Base-by-base conservation (phyloP, 1,140 invertebrate species). In the Scaptodrosophila lebanonensis region DNA sequence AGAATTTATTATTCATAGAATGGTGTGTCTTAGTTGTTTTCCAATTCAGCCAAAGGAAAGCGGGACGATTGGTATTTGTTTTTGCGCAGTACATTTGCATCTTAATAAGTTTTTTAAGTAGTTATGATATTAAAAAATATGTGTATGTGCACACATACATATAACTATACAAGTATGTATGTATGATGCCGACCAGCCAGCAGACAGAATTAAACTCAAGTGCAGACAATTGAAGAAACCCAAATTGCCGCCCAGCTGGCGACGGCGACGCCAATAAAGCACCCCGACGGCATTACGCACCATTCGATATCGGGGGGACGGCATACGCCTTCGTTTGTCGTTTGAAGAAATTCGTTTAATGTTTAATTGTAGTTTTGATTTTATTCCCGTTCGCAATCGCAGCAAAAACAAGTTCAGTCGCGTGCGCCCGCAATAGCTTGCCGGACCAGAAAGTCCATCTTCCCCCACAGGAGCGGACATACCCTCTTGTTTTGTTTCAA, bases 21-120 rank as follows among this genome's bases (percentile, higher is more conserved):
- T n/a, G n/a, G n/a, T n/a, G n/a, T n/a, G n/a, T n/a, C n/a, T n/a
- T n/a, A n/a, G n/a, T n/a, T n/a, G n/a, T n/a, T n/a, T n/a, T n/a
- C n/a, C n/a, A n/a, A n/a, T n/a, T n/a, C n/a, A n/a, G n/a, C n/a
- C n/a, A n/a, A n/a, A n/a, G n/a, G n/a, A n/a, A n/a, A n/a, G n/a
- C n/a, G n/a, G n/a, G n/a, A n/a, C n/a, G n/a, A n/a, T n/a, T 83
- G 68, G 70, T 67, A 63, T 75, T 66, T 82, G 82, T 83, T 68
- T 65, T 63, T 62, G 57, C 60, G 58, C 64, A 77, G 67, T 77
- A 68, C 72, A 83, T 83, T 83, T 73, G 71, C 51, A 69, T 53
- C 71, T 66, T 60, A 62, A 83, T 83, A 69, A 83, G 73, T 68
- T 83, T 76, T 72, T 72, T n/a, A n/a, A n/a, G n/a, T 83, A 72